phyloP scores from a whole-genome alignment of 2,113 vertebrate genomes.

The Platichthys flesus region DNA sequence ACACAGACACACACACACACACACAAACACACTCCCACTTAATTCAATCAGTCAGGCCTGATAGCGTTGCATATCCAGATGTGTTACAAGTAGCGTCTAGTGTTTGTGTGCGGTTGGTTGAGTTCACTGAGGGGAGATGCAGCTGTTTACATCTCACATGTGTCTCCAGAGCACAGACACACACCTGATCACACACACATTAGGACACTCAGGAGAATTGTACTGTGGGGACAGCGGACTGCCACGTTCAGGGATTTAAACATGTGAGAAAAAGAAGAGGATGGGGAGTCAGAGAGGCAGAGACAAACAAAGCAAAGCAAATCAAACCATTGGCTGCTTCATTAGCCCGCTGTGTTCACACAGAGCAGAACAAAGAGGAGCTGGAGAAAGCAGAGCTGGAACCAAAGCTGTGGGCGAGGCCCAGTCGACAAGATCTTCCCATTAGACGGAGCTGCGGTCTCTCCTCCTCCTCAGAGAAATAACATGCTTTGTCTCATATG shows the following conservation, averaged over 20 bases:
- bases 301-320: neutral
- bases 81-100: constrained; percentile 26
- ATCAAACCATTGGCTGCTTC: constrained; percentile 20
- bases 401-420: constrained; percentile 39
- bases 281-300: neutral
- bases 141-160: constrained; percentile 53
- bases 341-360: constrained; percentile 29
- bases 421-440: constrained; percentile 16
- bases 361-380: constrained; percentile 37
- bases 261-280: neutral
- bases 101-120: constrained; percentile 8
- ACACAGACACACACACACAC: neutral
- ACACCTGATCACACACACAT: constrained; percentile 44
- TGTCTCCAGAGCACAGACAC: constrained; percentile 48
- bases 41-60: constrained; percentile 37
- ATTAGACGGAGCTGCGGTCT: constrained; percentile 23
- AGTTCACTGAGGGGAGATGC: constrained; percentile 20
- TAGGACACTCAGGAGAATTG: constrained; percentile 43
- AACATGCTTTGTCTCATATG: constrained; percentile 57
- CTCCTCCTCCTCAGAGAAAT: constrained; percentile 49
- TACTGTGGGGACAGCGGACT: constrained; percentile 27
- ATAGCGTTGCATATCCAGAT: constrained; percentile 7
- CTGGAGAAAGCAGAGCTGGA: constrained; percentile 37
- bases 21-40: constrained; percentile 17
- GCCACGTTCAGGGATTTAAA: constrained; percentile 36